Conservation (phyloP, 2,113 vertebrate species). For the Diglossa brunneiventris region DNA sequence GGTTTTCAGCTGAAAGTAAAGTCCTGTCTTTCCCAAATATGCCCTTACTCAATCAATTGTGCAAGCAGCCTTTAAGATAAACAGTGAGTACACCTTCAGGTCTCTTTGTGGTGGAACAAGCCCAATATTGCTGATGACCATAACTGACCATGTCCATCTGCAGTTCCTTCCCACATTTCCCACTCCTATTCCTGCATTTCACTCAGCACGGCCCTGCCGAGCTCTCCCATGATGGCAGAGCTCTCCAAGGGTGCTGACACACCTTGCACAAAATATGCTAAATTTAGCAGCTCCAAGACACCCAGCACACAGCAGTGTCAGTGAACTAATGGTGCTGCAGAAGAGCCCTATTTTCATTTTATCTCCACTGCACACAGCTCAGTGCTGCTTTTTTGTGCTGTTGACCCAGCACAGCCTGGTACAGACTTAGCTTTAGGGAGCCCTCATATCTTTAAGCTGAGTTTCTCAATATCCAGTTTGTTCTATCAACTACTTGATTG, state of each 20-base stretch:
- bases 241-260: background rate
- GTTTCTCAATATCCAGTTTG: background rate
- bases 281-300: background rate
- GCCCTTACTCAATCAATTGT: background rate
- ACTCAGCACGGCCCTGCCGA: background rate
- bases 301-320: background rate
- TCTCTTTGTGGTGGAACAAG: background rate
- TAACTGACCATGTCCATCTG: too few relatives aligned
- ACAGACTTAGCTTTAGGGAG: background rate
- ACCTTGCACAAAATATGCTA: background rate
- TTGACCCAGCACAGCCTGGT: background rate
- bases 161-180: too few relatives aligned
- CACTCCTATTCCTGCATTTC: background rate
- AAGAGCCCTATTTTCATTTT: background rate
- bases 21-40: background rate
- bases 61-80: background rate
- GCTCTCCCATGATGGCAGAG: fast-evolving
- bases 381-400: background rate
- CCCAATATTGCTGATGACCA: fast-evolving
- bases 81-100: background rate
- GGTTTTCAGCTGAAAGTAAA: background rate
- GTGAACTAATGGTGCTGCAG: background rate
- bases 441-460: background rate
- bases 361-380: background rate
- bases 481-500: background rate